Evolutionary conservation across 2,113 vertebrate species (phyloP).

Genomic region (Tetrax tetrax): DNA sequence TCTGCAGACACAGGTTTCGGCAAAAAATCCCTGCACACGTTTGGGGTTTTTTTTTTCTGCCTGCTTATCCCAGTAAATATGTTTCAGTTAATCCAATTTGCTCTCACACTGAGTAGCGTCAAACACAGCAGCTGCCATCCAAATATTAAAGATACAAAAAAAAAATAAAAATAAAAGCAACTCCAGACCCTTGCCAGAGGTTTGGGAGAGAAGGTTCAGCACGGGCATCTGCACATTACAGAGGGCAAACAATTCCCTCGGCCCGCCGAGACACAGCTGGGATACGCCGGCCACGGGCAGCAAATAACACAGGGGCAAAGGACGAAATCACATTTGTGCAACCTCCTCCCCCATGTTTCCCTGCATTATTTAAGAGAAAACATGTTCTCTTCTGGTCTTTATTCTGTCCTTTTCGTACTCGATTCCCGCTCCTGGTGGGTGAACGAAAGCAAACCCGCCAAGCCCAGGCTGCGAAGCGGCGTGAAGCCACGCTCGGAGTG

Average conservation of each 20-base stretch:
- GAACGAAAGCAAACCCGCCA: not conserved
- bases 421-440: not conserved
- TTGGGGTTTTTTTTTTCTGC: too few relatives aligned
- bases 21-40: not conserved
- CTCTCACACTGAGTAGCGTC: not conserved
- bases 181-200: not conserved
- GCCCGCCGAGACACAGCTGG: not conserved
- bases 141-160: not conserved
- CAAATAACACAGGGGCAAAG: not conserved
- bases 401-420: not conserved
- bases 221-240: accelerated
- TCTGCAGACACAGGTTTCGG: not conserved
- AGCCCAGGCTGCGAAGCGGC: not conserved
- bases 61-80: constrained; percentile 5
- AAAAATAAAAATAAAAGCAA: not conserved
- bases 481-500: not conserved
- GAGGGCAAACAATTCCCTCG: not conserved
- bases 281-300: accelerated
- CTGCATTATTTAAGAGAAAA: constrained; percentile 20
- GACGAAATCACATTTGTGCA: not conserved
- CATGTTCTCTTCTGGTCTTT: not conserved
- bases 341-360: not conserved
- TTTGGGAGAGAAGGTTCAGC: not conserved
- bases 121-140: constrained; percentile 1
- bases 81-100: constrained; percentile 54